Base-by-base conservation (phyloP, 2,888 invertebrate genomes). In the Melanchra persicariae region DNA sequence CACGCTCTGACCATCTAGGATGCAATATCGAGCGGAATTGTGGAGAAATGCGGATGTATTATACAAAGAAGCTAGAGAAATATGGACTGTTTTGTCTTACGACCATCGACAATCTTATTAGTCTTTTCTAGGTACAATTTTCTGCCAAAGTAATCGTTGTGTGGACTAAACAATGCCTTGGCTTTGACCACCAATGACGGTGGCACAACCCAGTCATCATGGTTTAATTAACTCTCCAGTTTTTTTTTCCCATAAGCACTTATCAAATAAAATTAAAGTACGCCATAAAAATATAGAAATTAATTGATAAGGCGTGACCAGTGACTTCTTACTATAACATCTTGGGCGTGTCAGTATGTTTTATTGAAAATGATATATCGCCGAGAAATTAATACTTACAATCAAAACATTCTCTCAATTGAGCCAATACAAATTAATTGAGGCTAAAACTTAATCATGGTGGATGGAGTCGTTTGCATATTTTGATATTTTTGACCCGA, bases 401-500 rank as follows among this genome's bases (percentile, higher is more conserved):
- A 70, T 80, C 69, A 77, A 76, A 88, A 83, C 81, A 79, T 75
- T 59, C 67, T 70, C 70, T 63, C 86, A 88, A 88, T 89, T 87
- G 85, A 83, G 78, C 86, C 87, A 86, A 88, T 88, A 85, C 87
- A 85, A 88, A 87, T 87, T 85, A 89, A 88, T 88, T 86, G 85
- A 81, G 74, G 78, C 75, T 85, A 85, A 83, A 81, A 77, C 74
- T 79, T 85, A 85, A 88, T 87, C 81, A 85, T 83, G 85, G 87
- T 79, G 89, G 90, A 91, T 91, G 87, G 89, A 91, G 88, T 87
- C 87, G 90, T 91, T 92, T 90, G 88, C 90, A 91, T 90, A 89
- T 88, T 88, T 91, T 86, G 90, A 91, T 90, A 89, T 88, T 88
- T 90, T 86, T 88, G 88, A 92, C 79, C 71, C 47, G 59, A 65